Evolutionary conservation across 2,888 invertebrate species (phyloP).

Genomic region (Apotomis turbidana): DNA sequence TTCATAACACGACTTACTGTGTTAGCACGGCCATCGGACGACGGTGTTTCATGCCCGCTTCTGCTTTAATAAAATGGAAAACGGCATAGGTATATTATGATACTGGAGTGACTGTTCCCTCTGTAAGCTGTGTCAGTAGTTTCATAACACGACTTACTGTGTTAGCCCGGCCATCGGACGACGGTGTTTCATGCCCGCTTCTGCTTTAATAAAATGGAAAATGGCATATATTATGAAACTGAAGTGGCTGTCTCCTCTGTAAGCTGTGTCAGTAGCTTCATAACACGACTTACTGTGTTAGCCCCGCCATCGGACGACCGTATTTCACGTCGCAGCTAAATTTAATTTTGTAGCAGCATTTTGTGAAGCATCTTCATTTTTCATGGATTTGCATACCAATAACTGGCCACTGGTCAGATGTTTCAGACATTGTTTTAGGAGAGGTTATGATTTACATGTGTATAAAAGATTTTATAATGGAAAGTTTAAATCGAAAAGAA

Average conservation of each 20-base stretch:
- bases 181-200: too few relatives aligned
- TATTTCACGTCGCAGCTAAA: constrained; percentile 30
- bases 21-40: constrained; percentile 10
- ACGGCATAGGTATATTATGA: too few relatives aligned
- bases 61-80: too few relatives aligned
- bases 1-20: constrained; percentile 36
- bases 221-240: not conserved
- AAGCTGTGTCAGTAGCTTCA: constrained; percentile 18
- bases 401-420: not conserved
- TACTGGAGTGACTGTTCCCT: too few relatives aligned
- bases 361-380: constrained; percentile 32
- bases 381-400: constrained; percentile 24
- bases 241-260: not conserved
- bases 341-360: constrained; percentile 38
- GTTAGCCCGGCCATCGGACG: not conserved
- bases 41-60: constrained; percentile 22
- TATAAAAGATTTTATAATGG: too few relatives aligned
- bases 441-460: too few relatives aligned
- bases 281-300: constrained; percentile 34
- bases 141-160: constrained; percentile 22
- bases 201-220: too few relatives aligned
- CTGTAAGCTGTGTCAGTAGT: not conserved
- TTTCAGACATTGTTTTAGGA: too few relatives aligned
- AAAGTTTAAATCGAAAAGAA: too few relatives aligned
- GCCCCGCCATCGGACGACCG: constrained; percentile 7